Base-by-base conservation (phyloP, 2,113 vertebrate species). In the Garra rufa region DNA sequence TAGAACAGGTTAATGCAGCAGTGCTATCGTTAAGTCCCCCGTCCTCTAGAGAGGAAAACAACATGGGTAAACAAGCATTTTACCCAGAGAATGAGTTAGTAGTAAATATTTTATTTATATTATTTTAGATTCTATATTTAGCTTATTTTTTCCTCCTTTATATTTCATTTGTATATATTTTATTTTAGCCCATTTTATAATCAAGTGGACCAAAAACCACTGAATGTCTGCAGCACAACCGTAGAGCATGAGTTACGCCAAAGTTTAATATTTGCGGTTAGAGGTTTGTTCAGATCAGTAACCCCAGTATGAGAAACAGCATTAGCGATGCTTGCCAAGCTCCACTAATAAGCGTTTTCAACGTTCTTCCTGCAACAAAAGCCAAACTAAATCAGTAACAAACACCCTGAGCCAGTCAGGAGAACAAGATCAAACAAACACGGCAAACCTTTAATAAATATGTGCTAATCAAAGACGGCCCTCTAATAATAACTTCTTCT, bases 341-440 rank as follows among this genome's bases (percentile, higher is more conserved):
- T 41, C 65, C 65, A 69, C 34, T 69, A 69, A 69, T 69, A 69
- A 69, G 65, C 34, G 6, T 69, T 69, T 69, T 6, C 9, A 69
- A 4, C 65, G 21, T 41, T 69, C 30, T 69, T 69, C 34, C 19
- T 41, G 65, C 65, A 69, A 41, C 4, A 69, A 65, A 65, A 17
- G 28, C 28, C 9, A 30, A 34, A 34, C 0, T 3, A 11, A 69
- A 38, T 69, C 44, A 43, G 76, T 85, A 82, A 57, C 83, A 70
- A 73, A 28, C 55, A 67, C 55, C 43, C 71, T n/a, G 19, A 43
- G 21, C 44, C 82, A 74, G 73, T 41, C 8, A 28, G 46, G 57
- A 48, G 11, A 61, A 71, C 48, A n/a, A 4, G 61, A 85, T 67
- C 75, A 85, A 86, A 55, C 43, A 43, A 67, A 84, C 71, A 71